Evolutionary conservation across 2,797 vertebrate genomes (phyloP), one percentile per base, ranked within the genome.

Genomic region (Hyperoplus lanceolatus): DNA sequence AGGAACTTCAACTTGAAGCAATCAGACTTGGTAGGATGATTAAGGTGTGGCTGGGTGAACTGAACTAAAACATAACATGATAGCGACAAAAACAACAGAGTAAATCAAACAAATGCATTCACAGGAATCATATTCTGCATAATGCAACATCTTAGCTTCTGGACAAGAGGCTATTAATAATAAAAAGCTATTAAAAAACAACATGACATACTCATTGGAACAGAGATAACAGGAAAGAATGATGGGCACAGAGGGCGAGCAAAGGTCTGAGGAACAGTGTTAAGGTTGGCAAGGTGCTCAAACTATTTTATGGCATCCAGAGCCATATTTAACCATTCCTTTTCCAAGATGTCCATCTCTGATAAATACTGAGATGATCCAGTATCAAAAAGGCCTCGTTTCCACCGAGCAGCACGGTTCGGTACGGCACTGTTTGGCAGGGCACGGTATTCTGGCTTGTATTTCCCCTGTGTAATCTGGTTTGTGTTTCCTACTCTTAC

Each of bases 1-100:
- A 54, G 58, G 46, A 77, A 93, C 89, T 91, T 93, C 83, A 93
- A 91, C 90, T 87, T 92, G 84, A 95, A 92, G 87, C 84, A 88
- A 77, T 77, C 66, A 79, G 73, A 72, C 46, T 53, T 50, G 8
- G 11, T 49, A 49, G 60, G 57, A 68, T 18, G 16, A 81, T 73
- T 67, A 65, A 75, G 45, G 50, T 81, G 29, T 68, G 51, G n/a
- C 51, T 62, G 15, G 57, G 16, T 64, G 6, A 85, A 59, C 39
- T 81, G 5, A 82, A 78, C 29, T n/a, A 73, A 75, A 73, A 79
- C 5, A 73, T 16, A 68, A 68, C 9, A 43, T 1, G 16, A 69
- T 14, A 39, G n/a, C 6, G 1, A 72, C 61, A 58, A 72, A 56
- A 84, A 60, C 9, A 79, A 41, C 4, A 51, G 43, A 70, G n/a